Conservation (phyloP, 2,113 vertebrate species). For the Hydropotes inermis region DNA sequence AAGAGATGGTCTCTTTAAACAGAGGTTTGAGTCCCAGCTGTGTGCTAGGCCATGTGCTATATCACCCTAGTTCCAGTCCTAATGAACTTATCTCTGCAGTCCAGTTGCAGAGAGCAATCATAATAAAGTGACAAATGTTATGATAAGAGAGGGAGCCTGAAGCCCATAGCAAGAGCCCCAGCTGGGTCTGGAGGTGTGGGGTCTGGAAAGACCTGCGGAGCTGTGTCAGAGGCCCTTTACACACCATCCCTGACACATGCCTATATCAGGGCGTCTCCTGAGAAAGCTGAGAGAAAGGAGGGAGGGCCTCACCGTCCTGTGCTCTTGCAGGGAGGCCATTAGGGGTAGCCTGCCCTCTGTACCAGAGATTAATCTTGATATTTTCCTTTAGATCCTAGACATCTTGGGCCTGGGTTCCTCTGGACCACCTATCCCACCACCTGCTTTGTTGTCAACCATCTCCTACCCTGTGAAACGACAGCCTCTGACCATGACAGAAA, state of each 20-base stretch:
- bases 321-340: background rate
- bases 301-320: too few relatives aligned
- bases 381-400: constrained; percentile 85
- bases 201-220: background rate
- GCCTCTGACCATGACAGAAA: constrained; percentile 21
- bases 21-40: background rate
- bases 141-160: background rate
- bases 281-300: background rate
- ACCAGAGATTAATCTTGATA: background rate
- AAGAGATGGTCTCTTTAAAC: background rate
- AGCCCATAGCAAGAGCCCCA: background rate
- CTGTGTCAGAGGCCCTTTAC: background rate
- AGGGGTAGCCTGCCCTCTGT: fast-evolving
- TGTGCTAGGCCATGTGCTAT: background rate
- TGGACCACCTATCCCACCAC: constrained; percentile 83
- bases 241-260: background rate
- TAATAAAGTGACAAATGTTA: background rate
- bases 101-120: background rate
- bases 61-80: background rate
- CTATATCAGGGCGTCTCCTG: background rate
- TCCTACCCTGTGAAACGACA: constrained; percentile 80
- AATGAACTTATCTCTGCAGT: background rate
- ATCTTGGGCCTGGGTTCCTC: constrained; percentile 83
- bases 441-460: constrained; percentile 84
- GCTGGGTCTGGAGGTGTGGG: fast-evolving